phyloP scores from a whole-genome alignment of 2,888 invertebrate genomes.

The Stenodema calcarata region DNA sequence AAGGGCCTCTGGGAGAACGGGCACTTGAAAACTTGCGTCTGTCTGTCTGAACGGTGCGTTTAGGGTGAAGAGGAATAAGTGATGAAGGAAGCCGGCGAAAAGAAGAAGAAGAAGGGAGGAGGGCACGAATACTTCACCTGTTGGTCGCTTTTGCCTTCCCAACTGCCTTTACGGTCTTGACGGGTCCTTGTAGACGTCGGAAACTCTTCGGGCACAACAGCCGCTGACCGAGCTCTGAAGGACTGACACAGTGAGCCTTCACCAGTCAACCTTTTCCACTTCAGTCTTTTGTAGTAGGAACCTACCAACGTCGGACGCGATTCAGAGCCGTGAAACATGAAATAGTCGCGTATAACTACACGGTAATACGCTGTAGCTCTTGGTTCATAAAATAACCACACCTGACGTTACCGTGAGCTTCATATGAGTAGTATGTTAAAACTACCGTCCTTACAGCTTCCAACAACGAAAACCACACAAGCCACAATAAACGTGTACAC shows the following conservation, averaged over 20 bases:
- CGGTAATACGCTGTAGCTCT: neutral
- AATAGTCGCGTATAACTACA: neutral
- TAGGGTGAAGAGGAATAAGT: neutral
- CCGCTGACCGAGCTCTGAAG: neutral
- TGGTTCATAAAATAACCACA: too few species aligned
- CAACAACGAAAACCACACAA: too few species aligned
- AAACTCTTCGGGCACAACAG: slow-evolving; percentile 7
- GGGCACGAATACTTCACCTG: slow-evolving; percentile 6
- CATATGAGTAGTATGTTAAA: too few species aligned
- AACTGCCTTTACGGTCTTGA: neutral
- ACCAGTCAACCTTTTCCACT: slow-evolving; percentile 20
- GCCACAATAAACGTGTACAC: too few species aligned
- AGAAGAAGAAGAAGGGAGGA: neutral
- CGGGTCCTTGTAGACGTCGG: slow-evolving; percentile 37
- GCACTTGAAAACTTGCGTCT: neutral
- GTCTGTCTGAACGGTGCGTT: neutral
- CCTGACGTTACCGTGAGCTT: too few species aligned
- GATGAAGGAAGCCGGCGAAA: neutral
- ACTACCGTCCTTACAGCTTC: too few species aligned
- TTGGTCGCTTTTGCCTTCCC: neutral
- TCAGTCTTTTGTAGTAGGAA: neutral
- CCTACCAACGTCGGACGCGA: neutral
- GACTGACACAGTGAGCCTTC: slow-evolving; percentile 33
- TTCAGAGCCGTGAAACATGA: neutral
- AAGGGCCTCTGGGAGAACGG: neutral